Conservation (phyloP, 1,140 invertebrate genomes). For the Orussus abietinus region DNA sequence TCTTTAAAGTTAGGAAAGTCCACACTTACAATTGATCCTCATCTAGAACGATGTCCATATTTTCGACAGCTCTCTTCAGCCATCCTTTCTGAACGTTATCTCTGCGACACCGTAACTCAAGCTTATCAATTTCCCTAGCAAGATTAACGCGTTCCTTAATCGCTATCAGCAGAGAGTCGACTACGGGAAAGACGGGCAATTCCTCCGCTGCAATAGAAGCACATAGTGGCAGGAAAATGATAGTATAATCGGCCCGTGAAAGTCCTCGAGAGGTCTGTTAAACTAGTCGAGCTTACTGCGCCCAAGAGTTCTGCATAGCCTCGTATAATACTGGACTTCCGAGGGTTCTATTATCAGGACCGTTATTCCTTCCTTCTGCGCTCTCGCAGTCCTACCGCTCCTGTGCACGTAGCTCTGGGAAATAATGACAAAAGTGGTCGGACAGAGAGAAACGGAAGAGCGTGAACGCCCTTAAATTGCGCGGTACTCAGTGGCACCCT, state of each 20-base stretch:
- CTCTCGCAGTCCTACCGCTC: conserved; percentile 92
- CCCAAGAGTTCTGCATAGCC: conserved; percentile 77
- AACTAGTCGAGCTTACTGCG: conserved; percentile 74
- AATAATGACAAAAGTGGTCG: conserved; percentile 10
- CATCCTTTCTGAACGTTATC: conserved; percentile 71
- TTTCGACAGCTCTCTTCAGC: conserved; percentile 76
- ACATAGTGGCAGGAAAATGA: too few species aligned
- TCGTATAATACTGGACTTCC: conserved; percentile 77
- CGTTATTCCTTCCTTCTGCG: conserved; percentile 82
- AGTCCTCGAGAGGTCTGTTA: too few species aligned
- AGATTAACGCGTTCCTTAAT: conserved; percentile 71
- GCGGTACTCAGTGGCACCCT: too few species aligned
- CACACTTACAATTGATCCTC: conserved; percentile 68
- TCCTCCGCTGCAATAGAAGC: conserved; percentile 64
- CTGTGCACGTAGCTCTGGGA: conserved; percentile 88
- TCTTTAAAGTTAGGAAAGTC: too few species aligned
- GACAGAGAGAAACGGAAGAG: neutral
- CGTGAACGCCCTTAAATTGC: too few species aligned
- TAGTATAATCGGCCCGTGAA: too few species aligned
- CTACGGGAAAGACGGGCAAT: conserved; percentile 77
- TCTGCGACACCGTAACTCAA: conserved; percentile 67
- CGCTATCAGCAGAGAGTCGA: conserved; percentile 62
- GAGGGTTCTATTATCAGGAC: conserved; percentile 87
- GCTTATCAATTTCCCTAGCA: conserved; percentile 74
- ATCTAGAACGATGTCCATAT: conserved; percentile 85